A percentile compares a stretch with the other conserved stretches of the same genome.
These are phyloP conservation scores for Metacarcinus magister DNA, from an alignment of 2,888 invertebrate genomes.

Conservation along the genomic window DNA sequence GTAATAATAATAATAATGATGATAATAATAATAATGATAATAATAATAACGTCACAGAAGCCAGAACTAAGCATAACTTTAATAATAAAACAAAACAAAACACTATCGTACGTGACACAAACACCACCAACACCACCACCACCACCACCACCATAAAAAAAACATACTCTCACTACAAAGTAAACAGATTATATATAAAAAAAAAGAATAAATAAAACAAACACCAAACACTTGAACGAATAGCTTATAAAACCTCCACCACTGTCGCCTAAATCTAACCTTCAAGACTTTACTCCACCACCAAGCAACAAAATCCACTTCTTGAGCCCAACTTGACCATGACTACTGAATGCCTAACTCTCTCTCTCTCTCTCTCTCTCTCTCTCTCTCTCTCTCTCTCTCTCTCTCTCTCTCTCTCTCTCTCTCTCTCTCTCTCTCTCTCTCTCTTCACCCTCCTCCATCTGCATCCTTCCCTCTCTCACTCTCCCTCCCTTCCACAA, in stretches of 20 bases:
- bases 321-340: background rate
- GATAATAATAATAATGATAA: background rate
- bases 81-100: background rate
- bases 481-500: background rate
- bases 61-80: background rate
- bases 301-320: background rate
- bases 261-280: background rate
- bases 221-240: background rate
- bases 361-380: slow-evolving; percentile 47
- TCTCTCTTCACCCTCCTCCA: background rate
- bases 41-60: background rate
- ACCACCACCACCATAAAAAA: background rate
- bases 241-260: background rate
- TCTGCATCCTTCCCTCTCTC: background rate
- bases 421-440: background rate
- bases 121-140: background rate
- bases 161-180: background rate
- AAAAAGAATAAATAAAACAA: background rate
- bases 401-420: slow-evolving; percentile 32
- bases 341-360: background rate
- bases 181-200: background rate
- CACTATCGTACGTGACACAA: background rate
- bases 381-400: slow-evolving; percentile 67
- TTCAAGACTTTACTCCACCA: background rate
- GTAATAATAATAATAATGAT: background rate